Conservation (phyloP, 2,113 vertebrate species). For the Sarotherodon lohbergeri region DNA sequence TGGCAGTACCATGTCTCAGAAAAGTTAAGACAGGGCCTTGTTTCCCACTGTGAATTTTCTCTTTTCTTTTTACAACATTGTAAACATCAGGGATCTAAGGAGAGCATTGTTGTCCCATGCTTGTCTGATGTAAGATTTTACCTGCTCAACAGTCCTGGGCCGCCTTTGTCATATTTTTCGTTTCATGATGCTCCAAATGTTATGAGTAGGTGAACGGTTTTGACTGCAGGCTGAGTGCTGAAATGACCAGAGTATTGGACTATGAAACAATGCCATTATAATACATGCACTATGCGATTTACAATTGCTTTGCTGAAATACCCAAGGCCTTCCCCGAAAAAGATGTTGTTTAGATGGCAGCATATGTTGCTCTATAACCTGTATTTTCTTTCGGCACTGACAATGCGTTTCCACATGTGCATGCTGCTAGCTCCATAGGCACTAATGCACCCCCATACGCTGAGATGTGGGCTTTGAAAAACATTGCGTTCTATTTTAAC, state of each 20-base stretch:
- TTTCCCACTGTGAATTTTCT: background rate
- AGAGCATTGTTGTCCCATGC: background rate
- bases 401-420: fast-evolving
- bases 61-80: background rate
- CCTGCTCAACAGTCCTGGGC: background rate
- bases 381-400: fast-evolving
- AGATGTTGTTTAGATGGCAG: background rate
- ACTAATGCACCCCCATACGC: background rate
- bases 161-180: background rate
- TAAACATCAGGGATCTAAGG: background rate
- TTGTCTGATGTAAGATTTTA: background rate
- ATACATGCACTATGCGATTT: background rate
- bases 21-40: background rate
- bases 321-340: background rate
- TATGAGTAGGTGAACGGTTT: background rate
- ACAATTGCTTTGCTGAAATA: background rate
- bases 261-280: background rate
- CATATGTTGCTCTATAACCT: background rate
- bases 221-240: background rate
- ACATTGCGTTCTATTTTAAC: background rate
- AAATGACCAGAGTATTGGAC: background rate
- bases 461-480: background rate
- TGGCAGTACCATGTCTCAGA: too few species aligned
- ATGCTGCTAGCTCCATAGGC: background rate
- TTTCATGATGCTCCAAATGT: background rate